Base-by-base conservation (phyloP, 2,797 vertebrate genomes). In the Gymnothorax javanicus region DNA sequence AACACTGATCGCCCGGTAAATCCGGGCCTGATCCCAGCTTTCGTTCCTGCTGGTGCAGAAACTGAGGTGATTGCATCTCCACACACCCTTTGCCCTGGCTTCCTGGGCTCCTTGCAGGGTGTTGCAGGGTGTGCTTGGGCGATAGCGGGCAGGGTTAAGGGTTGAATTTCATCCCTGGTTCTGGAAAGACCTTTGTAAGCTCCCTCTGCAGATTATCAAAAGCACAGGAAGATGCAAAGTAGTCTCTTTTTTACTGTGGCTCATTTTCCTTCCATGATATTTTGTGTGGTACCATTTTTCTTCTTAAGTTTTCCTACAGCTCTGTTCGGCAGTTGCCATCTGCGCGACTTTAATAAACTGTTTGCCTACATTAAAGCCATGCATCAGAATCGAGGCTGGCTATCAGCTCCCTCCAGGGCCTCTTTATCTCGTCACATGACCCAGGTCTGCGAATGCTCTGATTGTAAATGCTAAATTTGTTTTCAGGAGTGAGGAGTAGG, bases 71-170 rank as follows among this genome's bases (percentile, higher is more conserved):
- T 85, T 71, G 52, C 1, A 85, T 71, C 50, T 71, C 25, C n/a
- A 15, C 11, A 33, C 73, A 17, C 11, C 33, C 73, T 15, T 7
- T 2, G 15, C 25, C 27, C 33, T 13, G 4, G 13, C 73, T 50
- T 15, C 33, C 43, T 43, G 12, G 33, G 52, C 20, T 50, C 2
- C 0, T 17, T 5, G 33, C 43, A 17, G 33, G 33, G 52, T 20
- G 73, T 7, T 43, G 33, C 52, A 17, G 57, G 57, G 20, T 60
- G 23, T 58, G 58, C 56, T n/a, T 13, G 84, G 73, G 56, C 56
- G 59, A 86, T 73, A 88, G 90, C 92, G 88, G 90, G 90, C 90
- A 91, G 92, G 92, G 33, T 50, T 17, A 43, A 43, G 33, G 33
- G 33, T 43, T 43, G 33, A 43, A 43, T 43, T 43, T 43, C 33